Conservation (phyloP, 2,113 vertebrate species). For the Setophaga petechia region DNA sequence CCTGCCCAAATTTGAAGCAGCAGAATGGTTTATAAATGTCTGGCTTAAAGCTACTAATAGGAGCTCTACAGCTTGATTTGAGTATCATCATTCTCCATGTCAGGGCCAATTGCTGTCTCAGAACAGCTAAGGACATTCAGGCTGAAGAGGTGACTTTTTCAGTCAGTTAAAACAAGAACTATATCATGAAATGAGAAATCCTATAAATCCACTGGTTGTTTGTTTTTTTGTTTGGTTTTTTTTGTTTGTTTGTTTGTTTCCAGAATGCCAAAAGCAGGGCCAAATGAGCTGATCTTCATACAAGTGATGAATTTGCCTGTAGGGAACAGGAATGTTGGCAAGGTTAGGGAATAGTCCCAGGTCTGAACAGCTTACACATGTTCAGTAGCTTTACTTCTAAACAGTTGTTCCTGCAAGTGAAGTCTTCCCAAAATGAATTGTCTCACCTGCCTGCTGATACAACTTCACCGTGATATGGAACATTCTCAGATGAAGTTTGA, state of each 20-base stretch:
- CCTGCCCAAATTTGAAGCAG: not conserved
- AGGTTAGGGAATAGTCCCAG: not conserved
- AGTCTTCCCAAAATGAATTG: not conserved
- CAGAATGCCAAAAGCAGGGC: not conserved
- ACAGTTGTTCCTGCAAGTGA: not conserved
- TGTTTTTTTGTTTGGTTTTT: not conserved
- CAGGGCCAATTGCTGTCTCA: not conserved
- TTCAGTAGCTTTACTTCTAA: not conserved
- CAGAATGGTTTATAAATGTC: not conserved
- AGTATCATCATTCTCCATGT: not conserved
- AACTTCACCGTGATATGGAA: not conserved
- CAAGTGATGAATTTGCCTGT: not conserved
- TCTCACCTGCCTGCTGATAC: not conserved
- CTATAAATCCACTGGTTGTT: not conserved
- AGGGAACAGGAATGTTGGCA: not conserved
- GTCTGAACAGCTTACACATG: not conserved
- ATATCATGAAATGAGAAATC: not conserved
- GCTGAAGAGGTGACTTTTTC: not conserved
- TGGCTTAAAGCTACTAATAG: not conserved
- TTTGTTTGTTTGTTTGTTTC: not conserved
- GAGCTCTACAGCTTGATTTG: not conserved
- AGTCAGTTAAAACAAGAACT: not conserved
- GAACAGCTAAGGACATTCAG: not conserved
- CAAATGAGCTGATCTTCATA: rapidly evolving
- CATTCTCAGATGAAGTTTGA: not conserved